A percentile compares a stretch with the other conserved stretches of the same genome.
phyloP scores from a whole-genome alignment of 1,140 invertebrate genomes.

The Lanistes nyassanus region DNA sequence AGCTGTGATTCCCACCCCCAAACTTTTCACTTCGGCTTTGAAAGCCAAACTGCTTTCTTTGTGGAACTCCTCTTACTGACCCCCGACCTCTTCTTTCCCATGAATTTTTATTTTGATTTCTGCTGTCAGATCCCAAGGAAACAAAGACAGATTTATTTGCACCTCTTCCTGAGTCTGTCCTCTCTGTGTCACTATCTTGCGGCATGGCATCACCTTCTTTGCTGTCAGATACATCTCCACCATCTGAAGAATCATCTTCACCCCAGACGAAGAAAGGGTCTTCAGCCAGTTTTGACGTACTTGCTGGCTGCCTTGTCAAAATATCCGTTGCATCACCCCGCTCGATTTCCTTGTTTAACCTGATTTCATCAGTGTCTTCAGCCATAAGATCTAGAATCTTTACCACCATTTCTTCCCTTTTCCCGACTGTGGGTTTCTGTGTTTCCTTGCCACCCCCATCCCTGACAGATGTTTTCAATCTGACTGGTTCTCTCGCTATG shows the following conservation, averaged over 20 bases:
- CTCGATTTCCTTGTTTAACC: neutral
- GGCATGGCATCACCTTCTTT: neutral
- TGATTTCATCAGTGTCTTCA: neutral
- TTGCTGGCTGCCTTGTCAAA: neutral
- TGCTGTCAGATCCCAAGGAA: neutral
- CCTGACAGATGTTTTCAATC: neutral
- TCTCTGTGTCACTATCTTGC: neutral
- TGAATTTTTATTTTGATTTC: neutral
- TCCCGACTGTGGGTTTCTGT: neutral
- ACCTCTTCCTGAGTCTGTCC: neutral
- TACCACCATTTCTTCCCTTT: neutral
- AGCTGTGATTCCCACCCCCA: too few relatives aligned
- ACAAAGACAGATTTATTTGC: neutral
- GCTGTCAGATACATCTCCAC: neutral
- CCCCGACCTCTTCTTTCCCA: constrained; percentile 2
- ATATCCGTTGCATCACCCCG: neutral
- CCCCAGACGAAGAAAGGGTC: neutral
- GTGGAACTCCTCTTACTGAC: neutral
- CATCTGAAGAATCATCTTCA: neutral
- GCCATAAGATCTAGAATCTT: neutral
- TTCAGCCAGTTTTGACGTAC: neutral
- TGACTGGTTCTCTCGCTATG: neutral
- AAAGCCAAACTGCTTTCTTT: neutral
- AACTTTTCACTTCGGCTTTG: too few relatives aligned
- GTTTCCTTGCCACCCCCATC: neutral